Evolutionary conservation across 2,888 invertebrate species (phyloP).

Genomic region (Uloborus plumipes): DNA sequence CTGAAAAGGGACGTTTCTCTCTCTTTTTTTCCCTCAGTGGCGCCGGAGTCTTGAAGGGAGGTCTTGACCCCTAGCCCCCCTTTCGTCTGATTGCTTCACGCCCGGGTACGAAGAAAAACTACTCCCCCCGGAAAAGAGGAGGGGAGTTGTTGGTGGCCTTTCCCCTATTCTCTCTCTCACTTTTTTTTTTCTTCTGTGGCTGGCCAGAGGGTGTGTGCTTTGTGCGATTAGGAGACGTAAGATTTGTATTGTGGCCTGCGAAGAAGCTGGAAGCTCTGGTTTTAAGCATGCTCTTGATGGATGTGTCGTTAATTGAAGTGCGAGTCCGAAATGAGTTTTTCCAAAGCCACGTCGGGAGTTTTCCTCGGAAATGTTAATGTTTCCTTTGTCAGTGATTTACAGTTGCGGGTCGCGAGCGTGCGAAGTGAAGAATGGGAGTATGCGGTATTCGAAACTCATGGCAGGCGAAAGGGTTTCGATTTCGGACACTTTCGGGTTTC

Average conservation of each 20-base stretch:
- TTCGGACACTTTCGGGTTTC: too few species aligned
- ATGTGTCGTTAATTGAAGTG: constrained; percentile 2
- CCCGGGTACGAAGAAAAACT: constrained; percentile 2
- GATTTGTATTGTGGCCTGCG: constrained; percentile 1
- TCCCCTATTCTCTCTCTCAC: neutral
- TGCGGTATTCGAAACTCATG: too few species aligned
- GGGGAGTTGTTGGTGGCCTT: neutral
- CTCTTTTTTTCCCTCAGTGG: constrained; percentile 9
- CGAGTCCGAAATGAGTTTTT: too few species aligned
- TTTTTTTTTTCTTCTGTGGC: constrained; percentile 2
- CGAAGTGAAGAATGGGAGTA: too few species aligned
- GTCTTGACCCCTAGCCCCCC: constrained; percentile 16
- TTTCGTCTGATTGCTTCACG: constrained; percentile 17
- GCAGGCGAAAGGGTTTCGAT: too few species aligned
- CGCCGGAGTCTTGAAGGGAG: constrained; percentile 23
- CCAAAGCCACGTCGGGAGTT: too few species aligned
- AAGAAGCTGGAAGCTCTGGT: too few species aligned
- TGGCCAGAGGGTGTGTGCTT: constrained; percentile 16
- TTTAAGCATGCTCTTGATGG: neutral
- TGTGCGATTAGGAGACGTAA: neutral
- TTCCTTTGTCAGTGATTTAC: too few species aligned
- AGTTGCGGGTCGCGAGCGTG: too few species aligned
- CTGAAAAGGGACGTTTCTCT: constrained; percentile 5
- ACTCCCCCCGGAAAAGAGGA: neutral
- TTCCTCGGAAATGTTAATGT: too few species aligned